Evolutionary conservation across 2,888 invertebrate species (phyloP).

Genomic region (Sisyra nigra): DNA sequence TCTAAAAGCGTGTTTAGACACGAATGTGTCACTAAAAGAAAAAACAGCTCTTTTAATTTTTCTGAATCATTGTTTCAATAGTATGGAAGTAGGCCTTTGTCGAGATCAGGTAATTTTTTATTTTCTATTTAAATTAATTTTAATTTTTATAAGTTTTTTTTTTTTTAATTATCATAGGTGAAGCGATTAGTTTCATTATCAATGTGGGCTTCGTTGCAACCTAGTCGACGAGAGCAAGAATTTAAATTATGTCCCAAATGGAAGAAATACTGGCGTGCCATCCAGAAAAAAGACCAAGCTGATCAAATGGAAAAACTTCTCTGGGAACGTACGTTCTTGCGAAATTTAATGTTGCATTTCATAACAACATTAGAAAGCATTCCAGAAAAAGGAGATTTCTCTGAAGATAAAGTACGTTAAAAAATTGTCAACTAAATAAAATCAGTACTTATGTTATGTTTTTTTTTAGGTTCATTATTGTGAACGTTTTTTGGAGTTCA

Average conservation of each 20-base stretch:
- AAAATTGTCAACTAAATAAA: neutral
- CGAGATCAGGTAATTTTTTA: constrained; percentile 60
- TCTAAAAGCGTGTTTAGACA: constrained; percentile 53
- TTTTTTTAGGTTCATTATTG: constrained; percentile 53
- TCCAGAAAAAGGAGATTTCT: constrained; percentile 40
- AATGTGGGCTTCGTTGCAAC: constrained; percentile 84
- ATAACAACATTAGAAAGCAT: constrained; percentile 64
- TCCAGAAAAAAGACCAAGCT: constrained; percentile 70
- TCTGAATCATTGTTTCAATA: constrained; percentile 92
- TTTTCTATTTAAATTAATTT: too few species aligned
- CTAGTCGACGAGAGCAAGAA: constrained; percentile 69
- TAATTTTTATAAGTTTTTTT: neutral
- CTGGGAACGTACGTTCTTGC: constrained; percentile 81
- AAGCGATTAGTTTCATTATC: constrained; percentile 81
- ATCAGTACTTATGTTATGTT: neutral
- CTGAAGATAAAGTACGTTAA: constrained; percentile 36
- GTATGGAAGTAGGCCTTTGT: constrained; percentile 90
- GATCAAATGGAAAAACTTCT: constrained; percentile 49
- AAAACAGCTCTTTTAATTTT: constrained; percentile 82
- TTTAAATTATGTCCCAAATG: constrained; percentile 76
- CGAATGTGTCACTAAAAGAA: constrained; percentile 46
- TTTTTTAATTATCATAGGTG: constrained; percentile 10
- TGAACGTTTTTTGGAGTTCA: constrained; percentile 87
- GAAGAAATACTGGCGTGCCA: constrained; percentile 80
- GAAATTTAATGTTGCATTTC: constrained; percentile 74